phyloP scores from a whole-genome alignment of 2,888 invertebrate genomes.

The Heliconius sara region DNA sequence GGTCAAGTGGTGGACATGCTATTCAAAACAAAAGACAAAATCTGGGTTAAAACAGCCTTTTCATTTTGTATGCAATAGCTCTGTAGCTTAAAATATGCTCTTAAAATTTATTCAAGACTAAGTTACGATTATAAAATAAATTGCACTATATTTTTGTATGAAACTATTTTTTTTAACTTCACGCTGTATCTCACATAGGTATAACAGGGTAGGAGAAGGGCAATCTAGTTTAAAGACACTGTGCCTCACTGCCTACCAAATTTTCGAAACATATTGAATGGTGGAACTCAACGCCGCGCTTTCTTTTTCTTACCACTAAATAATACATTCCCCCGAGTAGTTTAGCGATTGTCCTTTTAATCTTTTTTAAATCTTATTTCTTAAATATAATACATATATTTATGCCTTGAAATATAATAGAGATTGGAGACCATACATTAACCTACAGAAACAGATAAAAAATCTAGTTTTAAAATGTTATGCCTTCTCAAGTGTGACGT shows the following conservation, averaged over 20 bases:
- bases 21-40: slow-evolving; percentile 14
- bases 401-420: slow-evolving; percentile 1
- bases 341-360: neutral
- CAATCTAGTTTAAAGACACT: neutral
- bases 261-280: neutral
- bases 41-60: slow-evolving; percentile 31
- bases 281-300: neutral
- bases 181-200: too few relatives aligned
- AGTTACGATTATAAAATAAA: neutral
- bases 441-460: slow-evolving; percentile 26
- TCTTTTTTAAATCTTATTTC: neutral
- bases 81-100: slow-evolving; percentile 17
- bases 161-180: neutral
- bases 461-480: slow-evolving; percentile 17
- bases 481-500: slow-evolving; percentile 31
- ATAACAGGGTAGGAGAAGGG: neutral
- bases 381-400: neutral
- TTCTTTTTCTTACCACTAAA: too few relatives aligned
- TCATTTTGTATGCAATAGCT: neutral
- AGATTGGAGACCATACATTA: slow-evolving; percentile 8
- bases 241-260: neutral
- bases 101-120: neutral
- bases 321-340: neutral
- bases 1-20: slow-evolving; percentile 19
- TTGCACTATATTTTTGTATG: neutral